These are phyloP conservation scores for Osmerus mordax DNA, from an alignment of 2,113 vertebrate species.

Conservation along the genomic window DNA sequence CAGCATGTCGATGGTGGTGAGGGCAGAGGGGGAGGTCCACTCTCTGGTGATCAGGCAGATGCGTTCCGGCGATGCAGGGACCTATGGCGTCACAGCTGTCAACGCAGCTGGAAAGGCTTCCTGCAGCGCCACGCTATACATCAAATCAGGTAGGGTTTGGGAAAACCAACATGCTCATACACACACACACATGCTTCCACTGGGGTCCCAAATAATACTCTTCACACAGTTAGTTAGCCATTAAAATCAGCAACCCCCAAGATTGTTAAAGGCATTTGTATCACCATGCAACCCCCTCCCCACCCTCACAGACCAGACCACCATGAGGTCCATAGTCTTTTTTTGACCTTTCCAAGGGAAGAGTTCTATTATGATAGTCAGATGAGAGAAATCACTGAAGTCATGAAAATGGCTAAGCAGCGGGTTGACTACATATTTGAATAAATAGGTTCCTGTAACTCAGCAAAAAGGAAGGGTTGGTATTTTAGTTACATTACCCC, in stretches of 20 bases:
- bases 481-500: too few species aligned
- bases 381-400: too few species aligned
- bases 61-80: constrained; percentile 71
- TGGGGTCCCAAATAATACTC: constrained; percentile 27
- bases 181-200: constrained; percentile 20
- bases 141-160: constrained; percentile 76
- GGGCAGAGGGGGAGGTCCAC: constrained; percentile 77
- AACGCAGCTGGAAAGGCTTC: constrained; percentile 77
- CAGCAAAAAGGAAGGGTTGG: too few species aligned
- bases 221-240: constrained; percentile 48
- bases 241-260: constrained; percentile 46
- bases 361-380: too few species aligned
- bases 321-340: too few species aligned
- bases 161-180: not conserved
- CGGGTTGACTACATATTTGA: too few species aligned
- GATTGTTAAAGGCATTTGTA: constrained; percentile 50
- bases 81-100: constrained; percentile 77
- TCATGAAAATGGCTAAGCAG: too few species aligned
- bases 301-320: too few species aligned
- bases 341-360: too few species aligned
- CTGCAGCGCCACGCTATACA: constrained; percentile 75
- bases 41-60: constrained; percentile 78
- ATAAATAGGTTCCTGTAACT: too few species aligned
- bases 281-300: not conserved
- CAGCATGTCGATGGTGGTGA: constrained; percentile 68